A percentile compares a stretch with the other conserved stretches of the same genome.
These are phyloP conservation scores for Mylabris phalerata DNA, from an alignment of 1,140 invertebrate genomes.

Conservation along the genomic window DNA sequence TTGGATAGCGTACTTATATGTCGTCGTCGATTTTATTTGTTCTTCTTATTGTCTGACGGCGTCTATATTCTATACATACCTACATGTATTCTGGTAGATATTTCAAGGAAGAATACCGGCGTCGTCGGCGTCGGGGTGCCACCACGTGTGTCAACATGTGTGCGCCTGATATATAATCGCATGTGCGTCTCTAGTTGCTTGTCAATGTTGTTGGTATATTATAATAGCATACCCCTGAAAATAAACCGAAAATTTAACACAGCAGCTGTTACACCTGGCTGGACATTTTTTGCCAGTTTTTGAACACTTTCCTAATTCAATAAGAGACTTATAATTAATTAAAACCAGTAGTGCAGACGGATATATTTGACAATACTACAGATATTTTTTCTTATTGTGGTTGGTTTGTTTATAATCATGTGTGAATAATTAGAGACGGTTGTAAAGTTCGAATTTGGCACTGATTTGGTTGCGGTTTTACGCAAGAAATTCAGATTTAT, in stretches of 20 bases:
- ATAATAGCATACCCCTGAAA: constrained; percentile 18
- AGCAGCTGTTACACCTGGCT: constrained; percentile 35
- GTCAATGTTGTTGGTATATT: constrained; percentile 14
- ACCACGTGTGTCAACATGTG: constrained; percentile 31
- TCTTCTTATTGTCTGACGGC: too few relatives aligned
- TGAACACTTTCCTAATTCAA: constrained; percentile 26
- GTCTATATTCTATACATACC: too few relatives aligned
- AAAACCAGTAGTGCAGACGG: too few relatives aligned
- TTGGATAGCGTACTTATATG: too few relatives aligned
- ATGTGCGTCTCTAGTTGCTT: constrained; percentile 27
- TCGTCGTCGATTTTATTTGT: too few relatives aligned
- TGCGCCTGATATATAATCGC: constrained; percentile 31
- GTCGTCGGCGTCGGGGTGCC: constrained; percentile 7
- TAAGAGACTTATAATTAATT: constrained; percentile 16
- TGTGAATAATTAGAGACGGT: too few relatives aligned
- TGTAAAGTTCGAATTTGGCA: too few relatives aligned
- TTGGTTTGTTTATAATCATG: too few relatives aligned
- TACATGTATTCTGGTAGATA: background rate
- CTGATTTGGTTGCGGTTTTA: too few relatives aligned
- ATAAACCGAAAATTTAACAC: constrained; percentile 19
- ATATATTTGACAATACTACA: too few relatives aligned
- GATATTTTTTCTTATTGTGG: too few relatives aligned
- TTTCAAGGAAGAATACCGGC: constrained; percentile 21
- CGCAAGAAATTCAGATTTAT: too few relatives aligned
- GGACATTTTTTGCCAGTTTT: constrained; percentile 31